These are phyloP conservation scores for Polyergus mexicanus DNA, from an alignment of 1,140 invertebrate species.

Conservation along the genomic window DNA sequence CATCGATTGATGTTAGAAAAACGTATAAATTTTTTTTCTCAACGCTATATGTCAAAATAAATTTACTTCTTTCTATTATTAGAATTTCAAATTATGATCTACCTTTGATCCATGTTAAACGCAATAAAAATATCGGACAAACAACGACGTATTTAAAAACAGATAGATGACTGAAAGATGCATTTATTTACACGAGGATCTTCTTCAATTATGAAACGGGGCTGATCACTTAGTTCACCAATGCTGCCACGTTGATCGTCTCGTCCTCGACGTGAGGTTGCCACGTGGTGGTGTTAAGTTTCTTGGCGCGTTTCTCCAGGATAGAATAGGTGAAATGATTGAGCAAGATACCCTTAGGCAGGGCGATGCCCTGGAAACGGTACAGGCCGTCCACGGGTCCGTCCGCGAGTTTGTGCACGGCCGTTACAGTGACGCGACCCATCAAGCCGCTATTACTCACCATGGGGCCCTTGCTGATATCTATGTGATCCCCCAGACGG, in stretches of 20 bases:
- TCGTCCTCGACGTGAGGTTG: constrained; percentile 62
- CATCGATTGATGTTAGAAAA: no score
- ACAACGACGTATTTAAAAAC: background rate
- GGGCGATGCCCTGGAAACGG: constrained; percentile 95
- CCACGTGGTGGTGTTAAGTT: constrained; percentile 86
- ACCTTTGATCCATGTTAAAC: background rate
- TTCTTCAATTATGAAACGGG: background rate
- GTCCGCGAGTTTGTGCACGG: constrained; percentile 90
- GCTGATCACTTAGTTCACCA: background rate
- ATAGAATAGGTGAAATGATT: constrained; percentile 94
- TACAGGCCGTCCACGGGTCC: constrained; percentile 89
- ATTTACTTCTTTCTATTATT: no score
- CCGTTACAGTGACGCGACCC: constrained; percentile 91
- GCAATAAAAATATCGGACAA: background rate
- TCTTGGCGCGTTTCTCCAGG: constrained; percentile 91
- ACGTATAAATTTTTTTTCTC: no score
- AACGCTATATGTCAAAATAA: no score
- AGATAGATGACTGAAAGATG: constrained; percentile 31
- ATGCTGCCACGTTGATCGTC: constrained; percentile 2
- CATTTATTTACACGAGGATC: constrained; percentile 44
- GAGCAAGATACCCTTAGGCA: constrained; percentile 92
- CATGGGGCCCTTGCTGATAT: constrained; percentile 97
- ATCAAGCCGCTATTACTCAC: constrained; percentile 92
- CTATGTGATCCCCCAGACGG: constrained; percentile 93
- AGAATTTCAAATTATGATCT: no score